Evolutionary conservation across 2,797 vertebrate species (phyloP).

Genomic region (Balearica regulorum): DNA sequence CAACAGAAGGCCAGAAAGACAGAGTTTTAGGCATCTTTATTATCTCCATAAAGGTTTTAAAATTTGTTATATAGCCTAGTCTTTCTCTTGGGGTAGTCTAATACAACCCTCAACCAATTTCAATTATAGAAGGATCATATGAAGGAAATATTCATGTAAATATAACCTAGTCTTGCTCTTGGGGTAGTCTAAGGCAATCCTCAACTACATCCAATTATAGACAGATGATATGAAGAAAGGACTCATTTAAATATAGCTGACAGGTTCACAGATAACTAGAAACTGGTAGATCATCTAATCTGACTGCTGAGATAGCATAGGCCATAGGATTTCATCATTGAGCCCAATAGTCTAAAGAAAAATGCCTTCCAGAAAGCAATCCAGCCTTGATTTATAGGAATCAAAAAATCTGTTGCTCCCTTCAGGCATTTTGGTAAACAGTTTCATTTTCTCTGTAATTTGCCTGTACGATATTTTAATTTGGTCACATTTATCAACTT

Average conservation of each 20-base stretch:
- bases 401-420: constrained; percentile 15
- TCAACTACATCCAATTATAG: neutral
- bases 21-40: neutral
- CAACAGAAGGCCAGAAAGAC: neutral
- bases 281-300: neutral
- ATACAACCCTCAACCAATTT: neutral
- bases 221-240: neutral
- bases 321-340: neutral
- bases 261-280: neutral
- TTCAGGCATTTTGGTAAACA: neutral
- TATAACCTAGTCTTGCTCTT: neutral
- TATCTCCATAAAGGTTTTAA: neutral
- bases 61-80: neutral
- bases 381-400: constrained; percentile 14
- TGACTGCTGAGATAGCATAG: neutral
- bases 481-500: constrained; percentile 37
- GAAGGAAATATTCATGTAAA: neutral
- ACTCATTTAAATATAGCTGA: neutral
- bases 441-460: constrained; percentile 44
- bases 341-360: neutral
- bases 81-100: neutral
- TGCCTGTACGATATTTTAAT: neutral
- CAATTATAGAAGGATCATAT: neutral
- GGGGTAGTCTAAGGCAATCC: neutral
- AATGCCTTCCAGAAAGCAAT: constrained; percentile 13